These are phyloP conservation scores for Parazoanthus atlanticus DNA, from an alignment of 92 coral and sea anemone genomes.

Conservation along the genomic window DNA sequence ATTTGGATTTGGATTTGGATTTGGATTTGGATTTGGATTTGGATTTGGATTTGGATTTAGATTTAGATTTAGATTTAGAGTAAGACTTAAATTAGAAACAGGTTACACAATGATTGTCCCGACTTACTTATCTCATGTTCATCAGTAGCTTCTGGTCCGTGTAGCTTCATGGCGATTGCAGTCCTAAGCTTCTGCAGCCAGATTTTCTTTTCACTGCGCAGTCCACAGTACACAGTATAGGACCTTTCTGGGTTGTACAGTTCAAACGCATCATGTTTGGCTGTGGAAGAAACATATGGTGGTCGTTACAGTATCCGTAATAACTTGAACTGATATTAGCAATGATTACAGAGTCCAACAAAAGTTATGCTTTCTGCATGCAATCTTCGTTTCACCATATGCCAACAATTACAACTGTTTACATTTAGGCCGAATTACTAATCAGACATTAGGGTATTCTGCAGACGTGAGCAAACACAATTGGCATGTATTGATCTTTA, in stretches of 20 bases:
- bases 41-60: too few species aligned
- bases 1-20: too few species aligned
- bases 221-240: constrained; percentile 88
- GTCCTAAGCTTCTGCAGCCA: constrained; percentile 94
- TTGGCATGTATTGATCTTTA: too few species aligned
- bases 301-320: neutral
- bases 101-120: too few species aligned
- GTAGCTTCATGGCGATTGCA: constrained; percentile 15
- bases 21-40: too few species aligned
- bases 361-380: neutral
- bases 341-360: neutral
- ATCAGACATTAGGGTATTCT: too few species aligned
- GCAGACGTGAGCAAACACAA: too few species aligned
- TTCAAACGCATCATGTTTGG: constrained; percentile 89
- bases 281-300: constrained; percentile 26
- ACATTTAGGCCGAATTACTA: too few species aligned
- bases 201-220: constrained; percentile 79
- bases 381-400: neutral
- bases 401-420: too few species aligned
- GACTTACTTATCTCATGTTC: constrained; percentile 25
- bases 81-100: too few species aligned
- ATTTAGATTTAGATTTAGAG: too few species aligned
- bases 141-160: constrained; percentile 14
- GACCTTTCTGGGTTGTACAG: constrained; percentile 94
- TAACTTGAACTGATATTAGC: neutral